Base-by-base conservation (phyloP, 2,113 vertebrate species). In the Lasiurus cinereus region DNA sequence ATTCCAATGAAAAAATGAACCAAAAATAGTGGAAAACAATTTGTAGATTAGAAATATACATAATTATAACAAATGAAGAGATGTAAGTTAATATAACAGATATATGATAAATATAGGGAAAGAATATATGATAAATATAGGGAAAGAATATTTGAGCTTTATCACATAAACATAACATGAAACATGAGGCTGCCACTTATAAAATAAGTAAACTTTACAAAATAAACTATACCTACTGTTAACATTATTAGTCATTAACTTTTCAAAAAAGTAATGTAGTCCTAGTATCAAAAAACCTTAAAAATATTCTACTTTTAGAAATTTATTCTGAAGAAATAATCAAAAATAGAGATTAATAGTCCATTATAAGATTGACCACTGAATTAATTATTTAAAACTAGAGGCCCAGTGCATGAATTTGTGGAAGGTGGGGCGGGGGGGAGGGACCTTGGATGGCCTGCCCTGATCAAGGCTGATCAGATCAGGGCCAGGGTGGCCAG, bases 381-480 rank as follows among this genome's bases (percentile, higher is more conserved):
- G n/a, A 90, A 59, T 85, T 74, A n/a, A n/a, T 56, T 69, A 70
- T 7, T 5, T 90, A 94, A 94, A 88, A 74, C 24, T 73, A 73
- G 29, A 6, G 64, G 64, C 64, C 29, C 13, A 7, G 29, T 66
- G 64, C 14, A 66, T 0, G 5, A 31, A 66, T 62, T 62, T 62
- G 59, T 62, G 59, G 22, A 22, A 22, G 22, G 24, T 8, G 9
- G 39, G 39, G 39, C 39, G 39, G 39, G 39, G 39, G 39, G 5
- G 39, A 5, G 39, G 39, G 39, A 39, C 39, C 12, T 4, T 11
- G 10, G 59, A 27, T 62, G 24, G 10, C 24, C 10, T 11, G 9
- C 59, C 8, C 56, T 1, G 10, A 62, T 62, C 10, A 4, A 11
- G 59, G 24, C 9, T 24, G 56, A 59, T 24, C 56, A 59, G 56